Base-by-base conservation (phyloP, 2,113 vertebrate species). In the Dicrurus megarhynchus region DNA sequence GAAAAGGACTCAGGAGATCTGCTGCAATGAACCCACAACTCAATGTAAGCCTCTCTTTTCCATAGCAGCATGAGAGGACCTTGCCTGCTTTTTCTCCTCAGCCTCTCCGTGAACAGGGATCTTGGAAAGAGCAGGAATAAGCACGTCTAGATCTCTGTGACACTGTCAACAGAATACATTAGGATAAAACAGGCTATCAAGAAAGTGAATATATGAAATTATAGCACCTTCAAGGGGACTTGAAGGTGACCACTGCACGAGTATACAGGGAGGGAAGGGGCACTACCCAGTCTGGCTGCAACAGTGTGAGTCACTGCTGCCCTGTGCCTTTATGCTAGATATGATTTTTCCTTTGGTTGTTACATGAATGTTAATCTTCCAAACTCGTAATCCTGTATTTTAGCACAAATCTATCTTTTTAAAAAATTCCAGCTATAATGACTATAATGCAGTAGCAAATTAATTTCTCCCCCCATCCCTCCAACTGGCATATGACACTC, bases 1-100 rank as follows among this genome's bases (percentile, higher is more conserved):
- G 24, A 56, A 79, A 65, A 74, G 9, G 15, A 69, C 47, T 50
- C n/a, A 5, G 30, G 22, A 46, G 61, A 64, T 52, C 35, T 56
- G 69, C 46, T 37, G 26, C 63, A 89, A 71, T 23, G 41, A 86
- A 68, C 18, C 60, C 26, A 35, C 17, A 88, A 44, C 24, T 60
- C 46, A 57, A 0, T 20, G 30, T 20, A 33, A 88, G 42, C 33
- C 20, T 81, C 14, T 68, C 11, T 74, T 20, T 87, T 76, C 21
- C 33, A 49, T 7, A 46, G 24, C 0, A 1, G 32, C 37, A 77
- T 0, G 1, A 42, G 28, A 71, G 35, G 27, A 67, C 14, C 7
- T 16, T 27, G 9, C 44, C 63, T 41, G 17, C 12, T 84, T 24
- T 60, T 70, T 56, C 46, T 63, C 16, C 1, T 1, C 55, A 89